Conservation (phyloP, 2,888 invertebrate genomes). For the Acleris holmiana region DNA sequence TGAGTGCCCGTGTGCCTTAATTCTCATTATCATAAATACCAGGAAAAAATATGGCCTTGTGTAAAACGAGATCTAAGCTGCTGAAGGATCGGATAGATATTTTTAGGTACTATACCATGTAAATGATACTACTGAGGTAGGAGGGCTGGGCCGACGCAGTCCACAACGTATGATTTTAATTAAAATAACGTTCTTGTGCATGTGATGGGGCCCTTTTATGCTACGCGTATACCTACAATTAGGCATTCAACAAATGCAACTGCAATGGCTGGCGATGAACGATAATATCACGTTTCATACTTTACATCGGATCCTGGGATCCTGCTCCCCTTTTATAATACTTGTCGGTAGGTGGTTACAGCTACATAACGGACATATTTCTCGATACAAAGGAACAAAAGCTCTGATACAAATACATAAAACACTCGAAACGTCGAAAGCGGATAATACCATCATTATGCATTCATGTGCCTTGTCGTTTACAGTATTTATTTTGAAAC, state of each 20-base stretch:
- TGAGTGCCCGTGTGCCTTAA: too few relatives aligned
- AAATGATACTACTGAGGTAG: too few relatives aligned
- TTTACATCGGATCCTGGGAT: slow-evolving; percentile 71
- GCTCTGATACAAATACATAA: slow-evolving; percentile 77
- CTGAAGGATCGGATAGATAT: too few relatives aligned
- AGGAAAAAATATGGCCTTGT: too few relatives aligned
- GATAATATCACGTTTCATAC: slow-evolving; percentile 79
- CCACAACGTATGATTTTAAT: neutral
- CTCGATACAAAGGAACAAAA: slow-evolving; percentile 79
- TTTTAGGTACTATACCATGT: too few relatives aligned
- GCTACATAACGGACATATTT: slow-evolving; percentile 58
- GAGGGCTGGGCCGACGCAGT: neutral
- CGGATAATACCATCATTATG: slow-evolving; percentile 83
- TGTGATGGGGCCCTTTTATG: slow-evolving; percentile 45
- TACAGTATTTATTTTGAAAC: slow-evolving; percentile 83
- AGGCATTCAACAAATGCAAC: slow-evolving; percentile 65
- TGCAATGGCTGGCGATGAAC: slow-evolving; percentile 68
- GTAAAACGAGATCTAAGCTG: too few relatives aligned
- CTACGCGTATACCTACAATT: slow-evolving; percentile 44
- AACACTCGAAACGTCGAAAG: slow-evolving; percentile 80
- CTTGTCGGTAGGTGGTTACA: slow-evolving; percentile 67
- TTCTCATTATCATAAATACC: too few relatives aligned
- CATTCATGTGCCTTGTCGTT: slow-evolving; percentile 83
- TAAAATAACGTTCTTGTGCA: neutral
- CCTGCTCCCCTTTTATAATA: slow-evolving; percentile 67